Base-by-base conservation (phyloP, 2,113 vertebrate species). In the Chinchilla lanigera region DNA sequence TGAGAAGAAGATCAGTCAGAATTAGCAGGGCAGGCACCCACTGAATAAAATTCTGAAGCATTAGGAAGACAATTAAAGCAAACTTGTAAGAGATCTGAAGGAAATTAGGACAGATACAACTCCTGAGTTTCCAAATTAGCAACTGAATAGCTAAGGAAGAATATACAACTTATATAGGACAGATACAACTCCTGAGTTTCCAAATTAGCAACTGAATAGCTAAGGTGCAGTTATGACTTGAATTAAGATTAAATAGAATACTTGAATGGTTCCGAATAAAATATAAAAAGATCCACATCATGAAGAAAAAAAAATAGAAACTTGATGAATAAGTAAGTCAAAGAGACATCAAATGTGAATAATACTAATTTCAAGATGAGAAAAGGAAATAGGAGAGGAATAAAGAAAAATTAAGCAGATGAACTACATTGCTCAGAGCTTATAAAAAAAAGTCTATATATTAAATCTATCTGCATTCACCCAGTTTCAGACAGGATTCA, bases 41-140 rank as follows among this genome's bases (percentile, higher is more conserved):
- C 14, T 22, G 16, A 47, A 50, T 44, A 56, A 77, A 54, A 69
- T 93, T 20, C 92, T 44, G 22, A 65, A 47, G 12, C 9, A 69
- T 3, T 86, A 35, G 56, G 60, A 56, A 81, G 81, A 58, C n/a
- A 83, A 35, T 44, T 92, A 58, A 69, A 90, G 30, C 33, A 86
- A n/a, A 30, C 56, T 89, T 73, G 28, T 63, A 71, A 89, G 33
- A 65, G 47, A 81, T 38, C 1, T 63, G 69, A 81, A 52, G 71
- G 54, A 11, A 17, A 69, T 58, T 24, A 35, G 41, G 2, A 1
- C 11, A 28, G 30, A 77, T 44, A 35, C 65, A 38, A 82, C 10
- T 65, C 50, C n/a, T 30, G 67, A 41, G 78, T 93, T 93, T 90
- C 82, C 77, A 90, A 81, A 16, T 84, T 81, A 94, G n/a, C 56